phyloP scores from a whole-genome alignment of 1,140 invertebrate species.

The Monomorium pharaonis region DNA sequence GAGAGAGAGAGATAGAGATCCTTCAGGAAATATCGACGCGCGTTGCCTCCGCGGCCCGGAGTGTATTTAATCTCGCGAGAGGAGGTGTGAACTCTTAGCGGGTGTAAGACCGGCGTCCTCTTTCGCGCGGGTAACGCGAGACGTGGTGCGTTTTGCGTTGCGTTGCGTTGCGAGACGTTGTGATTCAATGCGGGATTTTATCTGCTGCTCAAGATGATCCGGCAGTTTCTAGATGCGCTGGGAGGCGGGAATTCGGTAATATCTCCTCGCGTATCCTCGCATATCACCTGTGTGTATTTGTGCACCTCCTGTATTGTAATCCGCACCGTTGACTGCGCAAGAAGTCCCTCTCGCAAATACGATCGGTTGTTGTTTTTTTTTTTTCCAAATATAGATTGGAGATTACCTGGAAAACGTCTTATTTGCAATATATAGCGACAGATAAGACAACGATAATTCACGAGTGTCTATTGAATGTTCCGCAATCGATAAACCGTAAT shows the following conservation, averaged over 20 bases:
- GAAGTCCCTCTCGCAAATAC: neutral
- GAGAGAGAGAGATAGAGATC: too few species aligned
- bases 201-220: constrained; percentile 56
- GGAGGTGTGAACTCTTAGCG: neutral
- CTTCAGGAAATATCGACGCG: neutral
- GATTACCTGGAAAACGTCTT: neutral
- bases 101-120: neutral
- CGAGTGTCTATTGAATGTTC: neutral
- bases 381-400: neutral
- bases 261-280: neutral
- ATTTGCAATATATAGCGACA: constrained; percentile 13
- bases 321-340: too few species aligned
- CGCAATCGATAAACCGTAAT: neutral
- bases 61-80: neutral
- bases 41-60: neutral
- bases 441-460: constrained; percentile 24
- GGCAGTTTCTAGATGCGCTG: constrained; percentile 68
- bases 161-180: constrained; percentile 5
- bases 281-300: neutral
- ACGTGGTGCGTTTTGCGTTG: too few species aligned
- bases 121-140: constrained; percentile 9
- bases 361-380: neutral
- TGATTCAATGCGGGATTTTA: constrained; percentile 21
- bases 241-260: constrained; percentile 72
- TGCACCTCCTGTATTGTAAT: neutral